These are phyloP conservation scores for Boulengeromyrus knoepffleri DNA, from an alignment of 2,113 vertebrate genomes.

Conservation along the genomic window DNA sequence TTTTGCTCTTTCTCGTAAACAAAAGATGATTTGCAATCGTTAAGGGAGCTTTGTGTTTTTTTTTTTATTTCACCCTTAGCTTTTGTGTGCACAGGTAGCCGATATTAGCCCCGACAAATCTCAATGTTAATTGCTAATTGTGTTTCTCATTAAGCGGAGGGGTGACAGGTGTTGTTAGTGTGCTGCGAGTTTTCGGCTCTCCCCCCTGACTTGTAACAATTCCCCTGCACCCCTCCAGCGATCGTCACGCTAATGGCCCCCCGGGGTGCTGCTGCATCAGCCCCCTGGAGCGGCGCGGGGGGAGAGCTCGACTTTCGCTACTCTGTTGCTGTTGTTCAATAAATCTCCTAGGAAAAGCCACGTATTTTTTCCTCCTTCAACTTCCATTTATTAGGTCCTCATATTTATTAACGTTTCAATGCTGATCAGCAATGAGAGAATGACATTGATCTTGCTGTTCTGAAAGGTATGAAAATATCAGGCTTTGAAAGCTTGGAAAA, in stretches of 20 bases:
- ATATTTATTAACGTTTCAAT: not conserved
- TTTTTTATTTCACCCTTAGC: conserved; percentile 3
- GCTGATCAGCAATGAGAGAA: not conserved
- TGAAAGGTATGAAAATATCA: not conserved
- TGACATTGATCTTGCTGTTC: not conserved
- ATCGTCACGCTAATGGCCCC: conserved; percentile 65
- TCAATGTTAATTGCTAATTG: conserved; percentile 72
- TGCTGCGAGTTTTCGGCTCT: conserved; percentile 58
- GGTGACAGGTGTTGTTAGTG: conserved; percentile 76
- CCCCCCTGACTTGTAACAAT: conserved; percentile 55
- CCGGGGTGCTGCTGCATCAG: conserved; percentile 62
- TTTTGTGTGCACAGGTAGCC: conserved; percentile 36
- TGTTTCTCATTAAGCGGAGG: conserved; percentile 69
- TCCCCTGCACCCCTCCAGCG: conserved; percentile 51
- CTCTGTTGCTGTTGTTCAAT: conserved; percentile 58
- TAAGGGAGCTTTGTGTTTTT: not conserved
- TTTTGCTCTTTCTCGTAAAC: not conserved
- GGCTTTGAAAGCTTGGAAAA: not conserved
- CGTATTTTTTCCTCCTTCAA: conserved; percentile 15
- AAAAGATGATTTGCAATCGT: not conserved
- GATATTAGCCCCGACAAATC: conserved; percentile 71
- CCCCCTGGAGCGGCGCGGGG: conserved; percentile 54
- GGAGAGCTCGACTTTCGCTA: conserved; percentile 61
- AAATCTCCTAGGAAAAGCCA: conserved; percentile 26
- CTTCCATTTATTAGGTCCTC: conserved; percentile 25